Evolutionary conservation across 2,888 invertebrate species (phyloP).

Genomic region (Atrina japonica): DNA sequence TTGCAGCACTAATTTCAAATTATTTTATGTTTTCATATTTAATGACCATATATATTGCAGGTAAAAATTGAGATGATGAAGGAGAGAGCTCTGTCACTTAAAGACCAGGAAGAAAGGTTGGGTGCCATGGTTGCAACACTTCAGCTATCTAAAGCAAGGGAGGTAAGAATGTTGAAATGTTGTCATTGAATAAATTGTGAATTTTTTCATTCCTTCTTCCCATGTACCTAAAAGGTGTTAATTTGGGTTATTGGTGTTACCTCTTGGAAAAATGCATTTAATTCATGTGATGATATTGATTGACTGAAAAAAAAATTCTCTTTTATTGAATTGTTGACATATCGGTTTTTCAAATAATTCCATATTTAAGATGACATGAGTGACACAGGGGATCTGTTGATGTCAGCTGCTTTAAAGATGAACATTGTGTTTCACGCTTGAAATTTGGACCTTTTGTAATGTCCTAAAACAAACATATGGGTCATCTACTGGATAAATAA

Average conservation of each 20-base stretch:
- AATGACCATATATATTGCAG: too few species aligned
- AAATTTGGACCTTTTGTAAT: neutral
- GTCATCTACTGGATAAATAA: too few species aligned
- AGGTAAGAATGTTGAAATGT: conserved; percentile 69
- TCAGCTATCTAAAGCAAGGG: conserved; percentile 78
- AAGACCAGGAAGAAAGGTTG: conserved; percentile 77
- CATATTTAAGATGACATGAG: too few species aligned
- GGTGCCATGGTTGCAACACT: conserved; percentile 76
- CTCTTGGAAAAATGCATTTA: conserved; percentile 1
- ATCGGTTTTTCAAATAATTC: neutral
- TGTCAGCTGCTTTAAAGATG: neutral
- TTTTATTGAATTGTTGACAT: neutral
- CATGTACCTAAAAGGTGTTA: neutral
- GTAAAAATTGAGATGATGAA: conserved; percentile 76
- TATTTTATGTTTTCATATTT: too few species aligned
- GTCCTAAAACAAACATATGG: too few species aligned
- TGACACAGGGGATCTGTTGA: too few species aligned
- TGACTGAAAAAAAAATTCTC: neutral
- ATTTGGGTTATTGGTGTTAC: neutral
- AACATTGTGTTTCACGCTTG: neutral
- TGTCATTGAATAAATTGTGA: neutral
- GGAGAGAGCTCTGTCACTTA: conserved; percentile 74
- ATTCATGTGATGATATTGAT: neutral
- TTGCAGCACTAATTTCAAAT: too few species aligned
- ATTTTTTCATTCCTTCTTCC: neutral